Evolutionary conservation across 1,140 invertebrate species (phyloP), one percentile per base, ranked within the genome.

Genomic region (Cataglyphis hispanica): DNA sequence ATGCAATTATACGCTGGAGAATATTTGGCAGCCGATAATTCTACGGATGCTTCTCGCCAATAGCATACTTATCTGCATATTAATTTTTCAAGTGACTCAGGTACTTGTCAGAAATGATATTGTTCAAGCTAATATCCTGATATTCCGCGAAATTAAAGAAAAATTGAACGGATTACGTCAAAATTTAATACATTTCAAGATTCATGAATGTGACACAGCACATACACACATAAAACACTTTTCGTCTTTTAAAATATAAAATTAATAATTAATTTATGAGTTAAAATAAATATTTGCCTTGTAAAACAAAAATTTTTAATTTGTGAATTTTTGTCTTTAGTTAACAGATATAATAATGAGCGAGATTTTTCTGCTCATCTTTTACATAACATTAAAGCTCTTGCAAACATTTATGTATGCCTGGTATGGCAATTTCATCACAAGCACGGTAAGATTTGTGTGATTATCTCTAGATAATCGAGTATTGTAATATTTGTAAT

Each of bases 361-460:
- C 5, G 31, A 56, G 22, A 2, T 53, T 5, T 67, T 37, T 22
- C 2, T 27, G 8, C 58, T 69, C 4, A 4, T 56, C 31, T 67
- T 31, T 56, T 69, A 19, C 31, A 67, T 80, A 16, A 4, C 43
- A 40, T n/a, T 80, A 3, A 80, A 80, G 50, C 16, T 80, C 6
- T 22, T 80, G 46, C 76, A 80, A 40, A 67, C 76, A 5, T 80
- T 80, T 0, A 69, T 67, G 16, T 80, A 67, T 3, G 76, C 76
- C 2, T 80, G 31, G 76, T 67, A 56, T 2, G 63, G 76, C 22
- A 67, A 13, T 37, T 34, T 58, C 46, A 27, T 80, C 50, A 80
- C 76, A 27, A 80, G 31, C 2, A 31, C 76, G 63, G 76, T 80
- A 11, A 80, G 63, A 40, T 67, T 53, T 16, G 2, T 46, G 43